Percentiles rank a stretch among this genome's conserved stretches.
Conservation (phyloP, 2,888 invertebrate species). For the Enoplolaimus lenunculus region DNA sequence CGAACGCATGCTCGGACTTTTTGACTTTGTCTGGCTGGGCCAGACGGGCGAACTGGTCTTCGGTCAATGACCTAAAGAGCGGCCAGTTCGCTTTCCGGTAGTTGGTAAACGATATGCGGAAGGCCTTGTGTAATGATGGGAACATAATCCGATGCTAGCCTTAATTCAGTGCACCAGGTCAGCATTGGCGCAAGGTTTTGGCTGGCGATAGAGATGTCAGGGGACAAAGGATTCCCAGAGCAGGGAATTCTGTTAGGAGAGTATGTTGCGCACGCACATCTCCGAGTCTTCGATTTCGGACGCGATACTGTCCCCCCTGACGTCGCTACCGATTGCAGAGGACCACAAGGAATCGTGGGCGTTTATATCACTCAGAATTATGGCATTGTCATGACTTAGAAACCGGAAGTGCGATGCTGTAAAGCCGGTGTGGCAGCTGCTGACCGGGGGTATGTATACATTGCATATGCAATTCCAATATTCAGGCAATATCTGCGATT, state of each 20-base stretch:
- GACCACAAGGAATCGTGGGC: background rate
- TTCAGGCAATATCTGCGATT: no score
- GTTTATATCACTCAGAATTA: background rate
- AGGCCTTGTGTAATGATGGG: background rate
- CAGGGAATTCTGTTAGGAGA: background rate
- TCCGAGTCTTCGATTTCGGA: slow-evolving; percentile 3
- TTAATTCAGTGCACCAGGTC: background rate
- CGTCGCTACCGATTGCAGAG: background rate
- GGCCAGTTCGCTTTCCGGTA: slow-evolving; percentile 1
- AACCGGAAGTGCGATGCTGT: background rate
- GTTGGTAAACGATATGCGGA: background rate
- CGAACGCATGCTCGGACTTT: background rate
- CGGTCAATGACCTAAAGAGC: background rate
- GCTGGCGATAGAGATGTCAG: background rate
- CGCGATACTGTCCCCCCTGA: background rate
- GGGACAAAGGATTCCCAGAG: background rate
- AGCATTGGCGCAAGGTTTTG: background rate
- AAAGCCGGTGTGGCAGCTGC: background rate
- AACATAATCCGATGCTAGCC: background rate
- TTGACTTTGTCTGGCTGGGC: background rate
- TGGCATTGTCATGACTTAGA: background rate
- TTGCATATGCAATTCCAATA: no score
- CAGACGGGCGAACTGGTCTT: background rate
- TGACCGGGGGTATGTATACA: background rate
- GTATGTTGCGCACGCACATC: background rate